Conservation (phyloP, 92 coral and sea anemone genomes). For the Porites rus region DNA sequence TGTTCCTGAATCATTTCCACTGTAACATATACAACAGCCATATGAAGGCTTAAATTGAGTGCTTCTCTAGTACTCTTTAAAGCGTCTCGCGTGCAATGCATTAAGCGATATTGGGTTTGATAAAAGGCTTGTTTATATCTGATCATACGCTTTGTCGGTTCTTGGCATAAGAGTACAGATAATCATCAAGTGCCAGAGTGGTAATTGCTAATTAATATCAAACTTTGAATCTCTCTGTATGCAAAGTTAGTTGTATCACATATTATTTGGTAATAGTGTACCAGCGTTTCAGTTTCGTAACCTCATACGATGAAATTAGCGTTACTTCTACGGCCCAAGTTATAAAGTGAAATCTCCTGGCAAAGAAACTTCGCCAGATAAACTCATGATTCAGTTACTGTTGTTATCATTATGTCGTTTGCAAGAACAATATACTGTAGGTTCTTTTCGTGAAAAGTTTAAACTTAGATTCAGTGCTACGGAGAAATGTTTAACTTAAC, state of each 20-base stretch:
- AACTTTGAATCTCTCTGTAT: neutral
- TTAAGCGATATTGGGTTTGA: slow-evolving; percentile 22
- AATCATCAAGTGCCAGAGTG: slow-evolving; percentile 15
- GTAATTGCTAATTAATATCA: slow-evolving; percentile 1
- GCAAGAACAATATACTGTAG: no score
- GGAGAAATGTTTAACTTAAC: no score
- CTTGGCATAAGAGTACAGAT: neutral
- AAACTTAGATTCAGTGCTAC: no score
- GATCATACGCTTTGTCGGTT: slow-evolving; percentile 32
- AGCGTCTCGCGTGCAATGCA: slow-evolving; percentile 16
- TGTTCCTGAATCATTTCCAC: neutral
- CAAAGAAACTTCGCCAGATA: neutral
- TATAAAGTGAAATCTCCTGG: neutral
- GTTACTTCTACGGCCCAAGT: neutral
- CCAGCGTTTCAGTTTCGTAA: neutral
- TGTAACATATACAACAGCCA: neutral
- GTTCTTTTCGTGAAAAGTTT: no score
- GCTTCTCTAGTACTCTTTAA: slow-evolving; percentile 23
- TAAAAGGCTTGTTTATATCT: slow-evolving; percentile 21
- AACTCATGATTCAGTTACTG: neutral
- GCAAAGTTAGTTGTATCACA: neutral
- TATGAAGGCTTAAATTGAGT: slow-evolving; percentile 20
- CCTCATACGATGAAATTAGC: neutral
- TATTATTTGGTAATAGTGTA: neutral
- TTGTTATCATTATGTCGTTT: no score